Percentiles rank a stretch among this genome's conserved stretches.
Evolutionary conservation across 2,113 vertebrate genomes (phyloP).

Genomic region (Leptobrachium leishanense): DNA sequence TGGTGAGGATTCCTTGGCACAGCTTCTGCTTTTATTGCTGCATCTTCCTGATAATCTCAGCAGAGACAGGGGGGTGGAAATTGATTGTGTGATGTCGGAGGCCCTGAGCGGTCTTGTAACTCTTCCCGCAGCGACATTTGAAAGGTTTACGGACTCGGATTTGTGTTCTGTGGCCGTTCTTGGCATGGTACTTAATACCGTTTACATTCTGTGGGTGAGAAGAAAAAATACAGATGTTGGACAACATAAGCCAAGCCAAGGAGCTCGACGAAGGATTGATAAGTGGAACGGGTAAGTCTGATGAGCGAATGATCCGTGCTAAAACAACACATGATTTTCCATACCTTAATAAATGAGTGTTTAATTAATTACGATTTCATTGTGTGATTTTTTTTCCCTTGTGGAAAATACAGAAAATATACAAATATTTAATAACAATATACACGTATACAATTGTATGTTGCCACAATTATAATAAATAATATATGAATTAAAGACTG

Average conservation of each 20-base stretch:
- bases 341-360: too few relatives aligned
- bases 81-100: slow-evolving; percentile 98
- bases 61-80: slow-evolving; percentile 91
- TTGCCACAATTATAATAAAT: too few relatives aligned
- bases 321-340: too few relatives aligned
- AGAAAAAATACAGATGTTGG: slow-evolving; percentile 12
- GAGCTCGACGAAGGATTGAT: too few relatives aligned
- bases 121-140: slow-evolving; percentile 97
- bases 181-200: slow-evolving; percentile 97
- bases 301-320: too few relatives aligned
- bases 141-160: slow-evolving; percentile 96
- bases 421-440: too few relatives aligned
- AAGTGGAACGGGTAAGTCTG: too few relatives aligned
- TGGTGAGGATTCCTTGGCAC: slow-evolving; percentile 84
- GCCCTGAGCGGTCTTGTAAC: slow-evolving; percentile 98
- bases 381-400: too few relatives aligned
- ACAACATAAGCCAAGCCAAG: not conserved
- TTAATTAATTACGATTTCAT: too few relatives aligned
- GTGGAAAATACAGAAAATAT: too few relatives aligned
- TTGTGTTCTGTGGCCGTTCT: slow-evolving; percentile 96
- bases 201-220: slow-evolving; percentile 88
- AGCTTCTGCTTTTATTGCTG: slow-evolving; percentile 86
- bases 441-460: too few relatives aligned
- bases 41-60: slow-evolving; percentile 95
- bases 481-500: too few relatives aligned